phyloP scores from a whole-genome alignment of 2,888 invertebrate species.

The Chirona hameri region DNA sequence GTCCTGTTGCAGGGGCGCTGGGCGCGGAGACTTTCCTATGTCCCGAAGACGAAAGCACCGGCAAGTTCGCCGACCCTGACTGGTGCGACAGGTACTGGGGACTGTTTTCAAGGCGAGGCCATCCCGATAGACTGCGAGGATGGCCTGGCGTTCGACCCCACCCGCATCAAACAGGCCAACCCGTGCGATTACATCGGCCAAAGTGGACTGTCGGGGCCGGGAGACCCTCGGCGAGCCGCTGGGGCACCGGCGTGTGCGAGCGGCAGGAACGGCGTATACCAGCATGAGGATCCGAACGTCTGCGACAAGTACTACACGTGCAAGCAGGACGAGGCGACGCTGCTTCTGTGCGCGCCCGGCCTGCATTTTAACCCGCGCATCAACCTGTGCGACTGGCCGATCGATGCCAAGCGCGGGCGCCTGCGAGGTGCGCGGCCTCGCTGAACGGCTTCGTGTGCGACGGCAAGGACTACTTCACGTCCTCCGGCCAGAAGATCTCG shows the following conservation, averaged over 20 bases:
- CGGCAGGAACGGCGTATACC: conserved; percentile 83
- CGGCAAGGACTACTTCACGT: conserved; percentile 64
- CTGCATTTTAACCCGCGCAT: conserved; percentile 38
- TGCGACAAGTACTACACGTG: conserved; percentile 58
- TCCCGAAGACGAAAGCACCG: conserved; percentile 37
- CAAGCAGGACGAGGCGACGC: conserved; percentile 34
- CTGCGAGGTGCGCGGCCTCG: conserved; percentile 28
- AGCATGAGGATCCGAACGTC: conserved; percentile 69
- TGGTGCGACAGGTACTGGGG: conserved; percentile 42
- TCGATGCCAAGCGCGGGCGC: conserved; percentile 34
- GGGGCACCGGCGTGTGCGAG: conserved; percentile 54
- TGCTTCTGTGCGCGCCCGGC: conserved; percentile 34
- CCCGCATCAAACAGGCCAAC: conserved; percentile 34
- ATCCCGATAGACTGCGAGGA: conserved; percentile 40
- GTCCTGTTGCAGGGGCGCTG: no score
- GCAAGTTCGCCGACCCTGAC: conserved; percentile 40
- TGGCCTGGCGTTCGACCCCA: conserved; percentile 41
- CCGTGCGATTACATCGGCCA: conserved; percentile 41
- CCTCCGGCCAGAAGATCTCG: conserved; percentile 66
- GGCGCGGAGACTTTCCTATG: conserved; percentile 36
- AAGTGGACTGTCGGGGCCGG: conserved; percentile 38
- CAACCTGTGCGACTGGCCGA: conserved; percentile 38
- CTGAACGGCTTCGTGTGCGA: conserved; percentile 68
- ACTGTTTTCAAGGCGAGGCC: conserved; percentile 40
- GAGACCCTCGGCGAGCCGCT: conserved; percentile 38